These are phyloP conservation scores for Paraplagusia blochii DNA, from an alignment of 2,113 vertebrate species.

Conservation along the genomic window DNA sequence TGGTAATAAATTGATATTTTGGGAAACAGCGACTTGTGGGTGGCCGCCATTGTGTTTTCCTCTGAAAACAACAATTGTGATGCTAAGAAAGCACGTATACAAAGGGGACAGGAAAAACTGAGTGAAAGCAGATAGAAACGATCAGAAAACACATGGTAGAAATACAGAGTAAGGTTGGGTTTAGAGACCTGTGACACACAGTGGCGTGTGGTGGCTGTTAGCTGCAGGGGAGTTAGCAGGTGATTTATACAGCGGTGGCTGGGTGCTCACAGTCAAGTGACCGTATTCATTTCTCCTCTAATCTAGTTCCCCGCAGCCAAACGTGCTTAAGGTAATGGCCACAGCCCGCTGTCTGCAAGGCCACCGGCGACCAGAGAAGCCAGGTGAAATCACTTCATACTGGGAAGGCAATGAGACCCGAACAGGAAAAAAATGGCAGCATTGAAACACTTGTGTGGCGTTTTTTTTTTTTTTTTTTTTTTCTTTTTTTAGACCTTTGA, in stretches of 20 bases:
- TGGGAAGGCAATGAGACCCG: background rate
- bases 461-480: background rate
- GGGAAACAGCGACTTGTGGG: too few species aligned
- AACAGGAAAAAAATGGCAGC: background rate
- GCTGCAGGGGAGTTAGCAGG: slow-evolving; percentile 40
- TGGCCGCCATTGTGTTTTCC: too few species aligned
- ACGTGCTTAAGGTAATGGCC: slow-evolving; percentile 60
- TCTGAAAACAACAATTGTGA: too few species aligned
- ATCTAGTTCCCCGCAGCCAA: slow-evolving; percentile 54
- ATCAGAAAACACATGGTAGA: background rate
- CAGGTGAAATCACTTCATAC: slow-evolving; percentile 31
- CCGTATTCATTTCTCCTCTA: slow-evolving; percentile 59
- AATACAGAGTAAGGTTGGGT: too few species aligned
- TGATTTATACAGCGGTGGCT: slow-evolving; percentile 67
- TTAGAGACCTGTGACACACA: slow-evolving; percentile 24
- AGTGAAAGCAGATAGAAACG: too few species aligned
- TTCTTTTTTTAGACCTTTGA: too few species aligned
- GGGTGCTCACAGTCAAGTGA: slow-evolving; percentile 45
- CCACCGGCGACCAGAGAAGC: slow-evolving; percentile 34
- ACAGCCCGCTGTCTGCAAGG: slow-evolving; percentile 48
- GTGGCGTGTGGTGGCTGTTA: slow-evolving; percentile 23
- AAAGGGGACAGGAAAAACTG: background rate
- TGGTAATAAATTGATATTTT: too few species aligned
- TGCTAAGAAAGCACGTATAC: background rate
- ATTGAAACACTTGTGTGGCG: background rate